A percentile compares a stretch with the other conserved stretches of the same genome.
Evolutionary conservation across 2,888 invertebrate species (phyloP).

Genomic region (Digitonthophagus gazella): DNA sequence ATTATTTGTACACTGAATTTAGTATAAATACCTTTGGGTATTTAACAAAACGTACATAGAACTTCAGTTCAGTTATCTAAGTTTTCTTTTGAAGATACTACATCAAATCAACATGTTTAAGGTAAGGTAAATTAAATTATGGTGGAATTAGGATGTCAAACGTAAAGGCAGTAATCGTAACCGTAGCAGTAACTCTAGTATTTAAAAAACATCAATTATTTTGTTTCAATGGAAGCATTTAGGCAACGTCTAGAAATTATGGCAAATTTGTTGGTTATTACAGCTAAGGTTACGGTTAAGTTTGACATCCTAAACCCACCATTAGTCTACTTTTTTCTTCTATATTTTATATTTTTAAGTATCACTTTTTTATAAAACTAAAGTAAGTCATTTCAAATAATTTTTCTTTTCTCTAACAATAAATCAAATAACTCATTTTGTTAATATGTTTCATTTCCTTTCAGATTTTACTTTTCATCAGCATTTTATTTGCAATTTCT

Average conservation of each 20-base stretch:
- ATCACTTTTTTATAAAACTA: not conserved
- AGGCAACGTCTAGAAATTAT: no score
- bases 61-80: no score
- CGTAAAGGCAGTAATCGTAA: no score
- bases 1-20: no score
- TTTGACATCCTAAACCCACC: no score
- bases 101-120: not conserved
- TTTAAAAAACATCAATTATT: no score
- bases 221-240: no score
- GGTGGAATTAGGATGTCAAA: no score
- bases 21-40: not conserved
- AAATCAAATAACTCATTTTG: not conserved
- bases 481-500: constrained; percentile 10
- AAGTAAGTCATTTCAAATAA: not conserved
- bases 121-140: not conserved
- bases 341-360: not conserved
- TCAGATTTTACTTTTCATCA: constrained; percentile 11
- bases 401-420: not conserved
- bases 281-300: no score
- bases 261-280: no score
- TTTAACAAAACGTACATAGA: no score
- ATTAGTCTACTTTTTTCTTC: not conserved
- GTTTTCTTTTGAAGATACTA: not conserved
- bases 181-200: no score
- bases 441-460: constrained; percentile 12